phyloP scores from a whole-genome alignment of 2,113 vertebrate species.

The Entomyzon cyanotis region DNA sequence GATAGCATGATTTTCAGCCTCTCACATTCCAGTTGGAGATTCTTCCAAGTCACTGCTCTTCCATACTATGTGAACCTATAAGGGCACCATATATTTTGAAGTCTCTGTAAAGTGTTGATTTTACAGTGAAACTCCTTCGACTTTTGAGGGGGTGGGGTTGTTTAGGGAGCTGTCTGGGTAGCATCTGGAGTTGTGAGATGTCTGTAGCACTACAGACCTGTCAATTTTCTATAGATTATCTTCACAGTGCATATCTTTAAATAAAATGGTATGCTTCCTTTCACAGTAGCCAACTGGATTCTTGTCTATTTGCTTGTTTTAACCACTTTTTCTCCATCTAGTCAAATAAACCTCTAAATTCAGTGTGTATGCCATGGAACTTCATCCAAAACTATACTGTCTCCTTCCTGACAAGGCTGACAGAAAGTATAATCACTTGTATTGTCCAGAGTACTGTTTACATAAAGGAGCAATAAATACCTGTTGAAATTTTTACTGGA shows the following conservation, averaged over 20 bases:
- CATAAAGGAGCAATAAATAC: constrained; percentile 44
- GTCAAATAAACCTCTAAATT: constrained; percentile 34
- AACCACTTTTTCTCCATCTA: constrained; percentile 8
- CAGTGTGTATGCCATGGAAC: neutral
- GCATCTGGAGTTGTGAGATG: neutral
- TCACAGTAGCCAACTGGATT: neutral
- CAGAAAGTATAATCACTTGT: constrained; percentile 34
- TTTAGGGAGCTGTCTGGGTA: neutral
- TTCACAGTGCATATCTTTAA: neutral
- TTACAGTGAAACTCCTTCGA: neutral
- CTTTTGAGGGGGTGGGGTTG: neutral
- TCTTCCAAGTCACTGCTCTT: neutral
- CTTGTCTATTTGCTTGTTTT: constrained; percentile 24
- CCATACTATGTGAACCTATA: neutral
- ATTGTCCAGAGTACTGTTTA: constrained; percentile 49
- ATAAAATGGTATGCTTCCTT: neutral
- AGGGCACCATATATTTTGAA: neutral
- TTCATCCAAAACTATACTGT: neutral
- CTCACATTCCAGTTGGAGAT: rapidly evolving
- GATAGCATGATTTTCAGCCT: neutral
- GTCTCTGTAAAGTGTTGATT: neutral
- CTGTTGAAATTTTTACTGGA: constrained; percentile 51
- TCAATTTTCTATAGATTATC: neutral
- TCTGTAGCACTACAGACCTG: neutral
- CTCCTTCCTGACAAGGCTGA: constrained; percentile 46